Evolutionary conservation across 64 coral and sea anemone species (phyloP).

Genomic region (Anthopleura sola): DNA sequence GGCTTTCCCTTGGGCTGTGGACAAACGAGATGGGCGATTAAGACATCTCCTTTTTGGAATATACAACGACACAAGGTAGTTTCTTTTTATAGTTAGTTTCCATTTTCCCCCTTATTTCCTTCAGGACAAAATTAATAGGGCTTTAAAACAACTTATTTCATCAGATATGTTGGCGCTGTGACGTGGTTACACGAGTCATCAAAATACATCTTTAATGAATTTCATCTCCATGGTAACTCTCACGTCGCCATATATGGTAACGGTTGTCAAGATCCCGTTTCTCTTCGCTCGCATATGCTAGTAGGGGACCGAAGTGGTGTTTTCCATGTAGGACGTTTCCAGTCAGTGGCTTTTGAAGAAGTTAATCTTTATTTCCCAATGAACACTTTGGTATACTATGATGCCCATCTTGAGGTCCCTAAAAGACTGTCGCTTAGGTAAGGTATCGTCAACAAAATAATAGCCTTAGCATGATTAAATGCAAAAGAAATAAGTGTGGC

Average conservation of each 20-base stretch:
- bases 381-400: slow-evolving; percentile 72
- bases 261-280: slow-evolving; percentile 48
- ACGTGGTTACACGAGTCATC: slow-evolving; percentile 82
- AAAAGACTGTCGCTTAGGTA: slow-evolving; percentile 52
- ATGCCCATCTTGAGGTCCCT: slow-evolving; percentile 62
- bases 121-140: too few species aligned
- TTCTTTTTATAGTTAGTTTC: neutral
- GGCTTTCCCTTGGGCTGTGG: slow-evolving; percentile 43
- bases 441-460: neutral
- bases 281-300: slow-evolving; percentile 41
- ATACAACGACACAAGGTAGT: slow-evolving; percentile 67
- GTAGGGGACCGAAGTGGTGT: slow-evolving; percentile 80
- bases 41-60: slow-evolving; percentile 68
- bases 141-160: too few species aligned
- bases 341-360: slow-evolving; percentile 59
- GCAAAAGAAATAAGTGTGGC: too few species aligned
- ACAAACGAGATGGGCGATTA: slow-evolving; percentile 42
- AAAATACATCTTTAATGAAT: slow-evolving; percentile 63
- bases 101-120: too few species aligned
- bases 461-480: too few species aligned
- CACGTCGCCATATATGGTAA: slow-evolving; percentile 75
- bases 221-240: slow-evolving; percentile 85
- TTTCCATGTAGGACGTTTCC: slow-evolving; percentile 74
- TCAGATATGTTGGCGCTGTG: slow-evolving; percentile 57
- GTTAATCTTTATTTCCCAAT: slow-evolving; percentile 92